Evolutionary conservation across 2,888 invertebrate genomes (phyloP).

Genomic region (Mesorhabditis belari): DNA sequence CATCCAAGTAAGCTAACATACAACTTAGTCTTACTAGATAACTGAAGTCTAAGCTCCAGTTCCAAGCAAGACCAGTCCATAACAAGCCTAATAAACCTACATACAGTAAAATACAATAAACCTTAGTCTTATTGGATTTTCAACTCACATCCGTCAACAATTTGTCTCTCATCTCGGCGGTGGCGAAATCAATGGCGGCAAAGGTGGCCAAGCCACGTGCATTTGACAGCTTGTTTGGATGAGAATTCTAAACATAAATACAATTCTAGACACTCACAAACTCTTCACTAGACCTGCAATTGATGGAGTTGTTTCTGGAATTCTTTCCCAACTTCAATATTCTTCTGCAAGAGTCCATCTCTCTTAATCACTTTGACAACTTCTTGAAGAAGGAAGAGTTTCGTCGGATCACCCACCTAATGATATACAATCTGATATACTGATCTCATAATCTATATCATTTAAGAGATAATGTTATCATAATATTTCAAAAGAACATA

Average conservation of each 20-base stretch:
- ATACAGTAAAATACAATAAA: too few relatives aligned
- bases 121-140: too few relatives aligned
- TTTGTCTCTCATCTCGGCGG: conserved; percentile 36
- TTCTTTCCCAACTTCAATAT: conserved; percentile 65
- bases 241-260: conserved; percentile 4
- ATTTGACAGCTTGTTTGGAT: conserved; percentile 25
- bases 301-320: conserved; percentile 57
- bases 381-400: conserved; percentile 76
- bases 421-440: too few relatives aligned
- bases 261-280: neutral
- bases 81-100: too few relatives aligned
- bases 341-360: conserved; percentile 71
- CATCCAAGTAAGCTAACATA: too few relatives aligned
- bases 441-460: too few relatives aligned
- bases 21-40: too few relatives aligned
- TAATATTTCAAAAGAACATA: too few relatives aligned
- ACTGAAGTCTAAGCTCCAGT: too few relatives aligned
- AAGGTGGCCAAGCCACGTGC: conserved; percentile 49
- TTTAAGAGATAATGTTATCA: too few relatives aligned
- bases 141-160: too few relatives aligned
- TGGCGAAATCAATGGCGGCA: conserved; percentile 45
- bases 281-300: conserved; percentile 53
- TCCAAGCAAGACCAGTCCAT: too few relatives aligned
- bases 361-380: conserved; percentile 70
- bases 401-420: conserved; percentile 98